These are phyloP conservation scores for Parnassius smintheus DNA, from an alignment of 2,888 invertebrate genomes.

Conservation along the genomic window DNA sequence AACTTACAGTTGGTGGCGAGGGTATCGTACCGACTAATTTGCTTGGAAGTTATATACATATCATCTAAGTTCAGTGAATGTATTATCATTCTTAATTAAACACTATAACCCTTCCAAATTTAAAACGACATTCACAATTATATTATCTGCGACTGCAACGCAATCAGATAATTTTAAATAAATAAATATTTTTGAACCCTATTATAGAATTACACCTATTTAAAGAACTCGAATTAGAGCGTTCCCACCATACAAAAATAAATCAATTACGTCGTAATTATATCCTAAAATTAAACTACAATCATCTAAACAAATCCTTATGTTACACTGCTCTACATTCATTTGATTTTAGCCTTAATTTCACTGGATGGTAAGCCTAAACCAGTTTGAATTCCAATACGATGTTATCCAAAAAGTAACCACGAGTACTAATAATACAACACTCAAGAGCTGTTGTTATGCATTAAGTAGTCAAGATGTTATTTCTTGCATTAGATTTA, in stretches of 20 bases:
- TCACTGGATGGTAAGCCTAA: constrained; percentile 2
- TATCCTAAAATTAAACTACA: constrained; percentile 34
- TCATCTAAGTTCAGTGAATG: no score
- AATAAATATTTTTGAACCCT: no score
- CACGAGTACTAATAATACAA: constrained; percentile 39
- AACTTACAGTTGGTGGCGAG: no score
- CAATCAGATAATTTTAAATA: no score
- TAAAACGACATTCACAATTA: no score
- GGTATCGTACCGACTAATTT: no score
- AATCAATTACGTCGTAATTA: constrained; percentile 40
- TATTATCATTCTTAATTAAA: no score
- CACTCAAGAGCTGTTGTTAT: constrained; percentile 41
- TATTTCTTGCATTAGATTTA: constrained; percentile 42
- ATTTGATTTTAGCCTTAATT: constrained; percentile 4
- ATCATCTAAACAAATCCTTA: constrained; percentile 34
- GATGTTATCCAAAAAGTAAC: constrained; percentile 31
- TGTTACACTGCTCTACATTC: constrained; percentile 9
- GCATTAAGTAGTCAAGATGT: constrained; percentile 42
- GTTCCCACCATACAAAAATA: constrained; percentile 54
- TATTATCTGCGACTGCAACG: no score
- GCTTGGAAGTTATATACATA: no score
- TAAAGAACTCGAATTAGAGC: constrained; percentile 25
- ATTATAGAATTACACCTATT: not conserved
- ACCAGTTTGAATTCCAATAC: not conserved
- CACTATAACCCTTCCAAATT: no score